A percentile compares a stretch with the other conserved stretches of the same genome.
Evolutionary conservation across 2,797 vertebrate genomes (phyloP).

Genomic region (Trachurus trachurus): DNA sequence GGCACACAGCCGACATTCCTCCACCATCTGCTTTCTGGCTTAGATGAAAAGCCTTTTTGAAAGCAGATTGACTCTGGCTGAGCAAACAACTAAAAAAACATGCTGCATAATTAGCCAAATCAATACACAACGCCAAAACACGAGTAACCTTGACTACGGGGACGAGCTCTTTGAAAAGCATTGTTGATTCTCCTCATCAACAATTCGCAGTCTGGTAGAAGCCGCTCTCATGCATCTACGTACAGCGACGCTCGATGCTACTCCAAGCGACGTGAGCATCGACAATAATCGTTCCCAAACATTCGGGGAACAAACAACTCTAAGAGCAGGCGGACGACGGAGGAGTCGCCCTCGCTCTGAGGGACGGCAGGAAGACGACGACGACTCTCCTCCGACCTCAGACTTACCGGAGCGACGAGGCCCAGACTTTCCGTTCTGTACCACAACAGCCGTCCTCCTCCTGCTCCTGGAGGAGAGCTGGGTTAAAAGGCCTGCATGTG

Average conservation of each 20-base stretch:
- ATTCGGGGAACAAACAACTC: constrained; percentile 4
- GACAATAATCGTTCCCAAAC: neutral
- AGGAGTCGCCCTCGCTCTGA: neutral
- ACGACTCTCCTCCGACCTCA: constrained; percentile 46
- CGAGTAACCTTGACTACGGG: constrained; percentile 35
- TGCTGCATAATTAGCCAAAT: constrained; percentile 64
- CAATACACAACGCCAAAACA: constrained; percentile 46
- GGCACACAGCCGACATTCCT: constrained; percentile 41
- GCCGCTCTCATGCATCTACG: constrained; percentile 53
- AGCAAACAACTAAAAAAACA: constrained; percentile 61
- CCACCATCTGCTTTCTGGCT: constrained; percentile 60
- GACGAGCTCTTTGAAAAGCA: constrained; percentile 34
- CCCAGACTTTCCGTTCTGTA: constrained; percentile 69
- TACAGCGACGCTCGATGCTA: constrained; percentile 49
- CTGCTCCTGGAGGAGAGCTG: constrained; percentile 76
- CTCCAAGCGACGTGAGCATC: constrained; percentile 45
- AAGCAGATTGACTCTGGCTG: constrained; percentile 57
- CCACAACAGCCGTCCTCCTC: constrained; percentile 59
- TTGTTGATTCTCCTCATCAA: constrained; percentile 69
- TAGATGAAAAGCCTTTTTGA: constrained; percentile 39
- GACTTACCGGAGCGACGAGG: constrained; percentile 67
- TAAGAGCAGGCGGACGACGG: neutral
- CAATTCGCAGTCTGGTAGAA: constrained; percentile 42
- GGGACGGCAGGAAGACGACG: constrained; percentile 46
- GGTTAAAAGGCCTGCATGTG: constrained; percentile 72